A percentile compares a stretch with the other conserved stretches of the same genome.
Conservation (phyloP, 2,113 vertebrate genomes). For the Triplophysa tibetana region DNA sequence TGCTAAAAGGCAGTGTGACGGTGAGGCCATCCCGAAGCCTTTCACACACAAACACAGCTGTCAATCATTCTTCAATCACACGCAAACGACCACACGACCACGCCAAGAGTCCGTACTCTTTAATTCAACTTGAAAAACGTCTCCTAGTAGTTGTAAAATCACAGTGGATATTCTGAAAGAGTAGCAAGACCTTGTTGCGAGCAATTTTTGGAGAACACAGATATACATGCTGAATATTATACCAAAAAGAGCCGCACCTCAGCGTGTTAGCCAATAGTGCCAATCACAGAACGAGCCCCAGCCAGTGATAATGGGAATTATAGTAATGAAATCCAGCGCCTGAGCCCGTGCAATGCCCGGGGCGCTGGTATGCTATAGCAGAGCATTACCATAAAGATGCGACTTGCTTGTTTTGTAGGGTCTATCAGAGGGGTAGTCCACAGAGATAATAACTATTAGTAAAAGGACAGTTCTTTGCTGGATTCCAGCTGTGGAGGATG, state of each 20-base stretch:
- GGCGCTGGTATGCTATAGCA: conserved; percentile 66
- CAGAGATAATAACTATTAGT: conserved; percentile 99
- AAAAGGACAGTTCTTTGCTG: conserved; percentile 93
- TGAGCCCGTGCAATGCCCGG: conserved; percentile 65
- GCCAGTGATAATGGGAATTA: conserved; percentile 79
- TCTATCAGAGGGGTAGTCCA: conserved; percentile 86
- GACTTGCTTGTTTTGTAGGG: conserved; percentile 89
- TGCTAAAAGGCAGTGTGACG: conserved; percentile 94
- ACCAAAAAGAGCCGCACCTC: conserved; percentile 37
- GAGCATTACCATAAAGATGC: conserved; percentile 88
- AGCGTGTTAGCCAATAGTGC: conserved; percentile 60
- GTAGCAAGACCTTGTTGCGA: neutral
- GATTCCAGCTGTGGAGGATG: conserved; percentile 94
- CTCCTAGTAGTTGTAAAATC: too few species aligned
- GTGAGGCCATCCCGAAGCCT: conserved; percentile 76
- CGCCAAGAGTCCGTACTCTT: conserved; percentile 9
- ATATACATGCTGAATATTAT: neutral
- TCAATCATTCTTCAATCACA: conserved; percentile 83
- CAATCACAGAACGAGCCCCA: conserved; percentile 74
- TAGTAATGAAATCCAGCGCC: conserved; percentile 79
- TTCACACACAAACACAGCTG: conserved; percentile 82
- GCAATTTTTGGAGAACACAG: neutral
- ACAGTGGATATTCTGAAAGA: neutral
- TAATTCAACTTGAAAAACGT: neutral
- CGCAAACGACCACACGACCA: conserved; percentile 11